Percentiles rank a stretch among this genome's conserved stretches.
Conservation (phyloP, 2,797 vertebrate genomes). For the Galago senegalensis region DNA sequence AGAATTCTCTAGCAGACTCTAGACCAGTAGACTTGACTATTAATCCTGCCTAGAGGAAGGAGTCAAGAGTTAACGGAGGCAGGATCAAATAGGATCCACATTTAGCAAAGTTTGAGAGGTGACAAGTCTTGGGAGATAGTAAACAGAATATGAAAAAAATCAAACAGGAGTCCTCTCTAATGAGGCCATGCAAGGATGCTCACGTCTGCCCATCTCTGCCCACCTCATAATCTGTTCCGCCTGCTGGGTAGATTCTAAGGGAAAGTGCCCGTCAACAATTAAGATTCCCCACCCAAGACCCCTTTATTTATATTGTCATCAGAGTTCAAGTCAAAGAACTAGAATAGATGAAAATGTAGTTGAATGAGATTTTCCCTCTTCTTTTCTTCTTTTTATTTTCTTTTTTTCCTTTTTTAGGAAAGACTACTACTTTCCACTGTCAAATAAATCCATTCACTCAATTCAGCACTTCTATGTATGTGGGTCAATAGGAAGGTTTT, state of each 20-base stretch:
- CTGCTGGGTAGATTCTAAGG: not conserved
- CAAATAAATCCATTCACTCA: not conserved
- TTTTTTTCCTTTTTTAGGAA: not conserved
- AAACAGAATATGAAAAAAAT: not conserved
- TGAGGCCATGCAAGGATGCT: not conserved
- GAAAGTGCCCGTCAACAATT: not conserved
- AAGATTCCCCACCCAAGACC: not conserved
- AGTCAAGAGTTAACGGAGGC: not conserved
- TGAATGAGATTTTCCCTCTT: not conserved
- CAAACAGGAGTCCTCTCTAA: constrained; percentile 1
- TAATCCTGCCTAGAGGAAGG: not conserved
- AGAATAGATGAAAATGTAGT: not conserved
- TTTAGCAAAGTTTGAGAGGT: constrained; percentile 9
- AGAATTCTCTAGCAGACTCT: not conserved
- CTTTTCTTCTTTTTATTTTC: not conserved
- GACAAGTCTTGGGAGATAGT: not conserved
- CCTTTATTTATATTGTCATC: not conserved
- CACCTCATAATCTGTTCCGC: not conserved
- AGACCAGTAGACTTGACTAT: not conserved
- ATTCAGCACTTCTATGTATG: not conserved
- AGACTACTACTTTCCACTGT: constrained; percentile 15
- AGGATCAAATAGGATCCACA: not conserved
- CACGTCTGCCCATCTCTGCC: not conserved
- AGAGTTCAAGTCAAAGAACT: constrained; percentile 1
- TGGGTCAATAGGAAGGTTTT: too few species aligned